phyloP scores from a whole-genome alignment of 2,888 invertebrate species.

The Laothoe populi region DNA sequence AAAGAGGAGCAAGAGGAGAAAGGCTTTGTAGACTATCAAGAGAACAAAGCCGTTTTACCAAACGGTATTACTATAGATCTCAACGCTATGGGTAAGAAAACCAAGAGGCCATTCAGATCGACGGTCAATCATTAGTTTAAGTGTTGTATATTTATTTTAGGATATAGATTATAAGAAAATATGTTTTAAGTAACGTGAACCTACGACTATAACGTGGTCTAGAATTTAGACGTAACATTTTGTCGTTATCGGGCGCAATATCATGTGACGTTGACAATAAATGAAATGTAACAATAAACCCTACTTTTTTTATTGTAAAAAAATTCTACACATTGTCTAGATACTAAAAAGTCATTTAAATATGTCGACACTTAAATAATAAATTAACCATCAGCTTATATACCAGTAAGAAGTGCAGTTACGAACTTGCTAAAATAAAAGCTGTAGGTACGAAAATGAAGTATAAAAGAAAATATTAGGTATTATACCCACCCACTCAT shows the following conservation, averaged over 20 bases:
- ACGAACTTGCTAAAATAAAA: conserved; percentile 8
- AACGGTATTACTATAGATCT: conserved; percentile 90
- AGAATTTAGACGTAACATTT: conserved; percentile 2
- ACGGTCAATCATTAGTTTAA: conserved; percentile 77
- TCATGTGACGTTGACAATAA: conserved; percentile 11
- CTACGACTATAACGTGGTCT: conserved; percentile 16
- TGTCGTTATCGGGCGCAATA: conserved; percentile 1
- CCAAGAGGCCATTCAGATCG: conserved; percentile 86
- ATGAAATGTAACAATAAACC: conserved; percentile 25
- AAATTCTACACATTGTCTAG: conserved; percentile 33
- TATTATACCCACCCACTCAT: conserved; percentile 26
- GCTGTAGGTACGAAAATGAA: conserved; percentile 1
- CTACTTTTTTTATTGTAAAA: too few species aligned
- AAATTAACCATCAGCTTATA: too few species aligned
- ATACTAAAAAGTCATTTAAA: too few species aligned
- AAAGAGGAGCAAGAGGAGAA: conserved; percentile 83
- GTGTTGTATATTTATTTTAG: conserved; percentile 76
- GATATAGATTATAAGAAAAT: conserved; percentile 64
- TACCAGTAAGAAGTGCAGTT: too few species aligned
- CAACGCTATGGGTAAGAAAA: conserved; percentile 88
- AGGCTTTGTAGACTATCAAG: conserved; percentile 90
- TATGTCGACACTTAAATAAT: too few species aligned
- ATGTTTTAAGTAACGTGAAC: conserved; percentile 47
- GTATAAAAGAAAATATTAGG: conserved; percentile 23
- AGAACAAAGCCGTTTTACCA: conserved; percentile 89